Conservation (phyloP, 2,888 invertebrate genomes). For the Teinopalpus imperialis region DNA sequence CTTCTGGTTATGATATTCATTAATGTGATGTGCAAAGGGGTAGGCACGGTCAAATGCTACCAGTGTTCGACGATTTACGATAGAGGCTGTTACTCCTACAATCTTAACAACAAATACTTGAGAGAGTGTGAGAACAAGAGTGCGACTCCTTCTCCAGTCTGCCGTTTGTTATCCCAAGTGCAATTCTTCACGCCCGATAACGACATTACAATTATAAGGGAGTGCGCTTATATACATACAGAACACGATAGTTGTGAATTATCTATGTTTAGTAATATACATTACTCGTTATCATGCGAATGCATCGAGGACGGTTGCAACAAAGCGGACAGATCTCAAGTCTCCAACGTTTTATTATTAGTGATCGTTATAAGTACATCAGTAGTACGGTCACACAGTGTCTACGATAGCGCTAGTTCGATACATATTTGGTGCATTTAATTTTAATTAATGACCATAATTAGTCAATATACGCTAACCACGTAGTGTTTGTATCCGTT, state of each 20-base stretch:
- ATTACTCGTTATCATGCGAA: slow-evolving; percentile 63
- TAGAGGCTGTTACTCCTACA: slow-evolving; percentile 50
- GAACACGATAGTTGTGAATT: slow-evolving; percentile 46
- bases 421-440: not conserved
- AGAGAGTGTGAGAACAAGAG: slow-evolving; percentile 44
- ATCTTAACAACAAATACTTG: slow-evolving; percentile 46
- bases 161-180: slow-evolving; percentile 57
- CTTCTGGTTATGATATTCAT: slow-evolving; percentile 32
- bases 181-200: slow-evolving; percentile 54
- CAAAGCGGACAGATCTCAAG: slow-evolving; percentile 28
- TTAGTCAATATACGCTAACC: no score
- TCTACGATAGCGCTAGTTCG: no score
- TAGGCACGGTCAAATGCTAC: slow-evolving; percentile 56
- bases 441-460: no score
- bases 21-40: slow-evolving; percentile 35
- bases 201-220: slow-evolving; percentile 54
- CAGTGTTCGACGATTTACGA: slow-evolving; percentile 53
- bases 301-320: slow-evolving; percentile 64
- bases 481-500: no score
- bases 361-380: slow-evolving; percentile 13
- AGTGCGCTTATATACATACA: slow-evolving; percentile 61
- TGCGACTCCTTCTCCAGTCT: slow-evolving; percentile 44
- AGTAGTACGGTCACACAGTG: not conserved
- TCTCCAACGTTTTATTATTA: slow-evolving; percentile 1
- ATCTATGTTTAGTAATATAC: slow-evolving; percentile 57